Conservation (phyloP, 1,140 invertebrate genomes). For the Trichonephila clavata region DNA sequence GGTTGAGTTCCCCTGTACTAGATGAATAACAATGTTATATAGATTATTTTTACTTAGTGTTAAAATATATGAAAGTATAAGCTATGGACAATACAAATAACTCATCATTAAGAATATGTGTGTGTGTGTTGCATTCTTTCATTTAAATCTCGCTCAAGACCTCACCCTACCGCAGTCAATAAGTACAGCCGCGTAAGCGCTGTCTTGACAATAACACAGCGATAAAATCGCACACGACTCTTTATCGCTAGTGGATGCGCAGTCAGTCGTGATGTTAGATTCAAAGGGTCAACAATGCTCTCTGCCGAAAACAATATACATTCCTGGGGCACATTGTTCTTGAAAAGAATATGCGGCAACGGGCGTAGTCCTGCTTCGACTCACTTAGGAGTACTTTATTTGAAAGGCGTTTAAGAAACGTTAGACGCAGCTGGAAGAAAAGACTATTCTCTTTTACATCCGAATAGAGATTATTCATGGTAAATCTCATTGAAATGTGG, state of each 20-base stretch:
- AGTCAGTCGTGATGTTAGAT: slow-evolving; percentile 1
- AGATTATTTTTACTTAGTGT: too few relatives aligned
- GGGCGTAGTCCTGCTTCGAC: background rate
- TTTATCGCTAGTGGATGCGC: slow-evolving; percentile 20
- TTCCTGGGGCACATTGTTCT: slow-evolving; percentile 4
- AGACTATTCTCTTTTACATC: background rate
- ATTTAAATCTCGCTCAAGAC: background rate
- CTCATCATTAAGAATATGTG: too few relatives aligned
- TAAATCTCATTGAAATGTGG: background rate
- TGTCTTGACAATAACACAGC: background rate
- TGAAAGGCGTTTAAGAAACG: background rate
- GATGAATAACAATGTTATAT: too few relatives aligned
- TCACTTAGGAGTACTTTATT: background rate
- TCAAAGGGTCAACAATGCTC: background rate
- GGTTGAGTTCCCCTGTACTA: too few relatives aligned
- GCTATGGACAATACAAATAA: background rate
- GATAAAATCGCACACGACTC: slow-evolving; percentile 2
- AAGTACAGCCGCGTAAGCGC: background rate
- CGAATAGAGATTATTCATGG: background rate
- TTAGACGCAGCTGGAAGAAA: background rate
- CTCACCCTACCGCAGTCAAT: background rate
- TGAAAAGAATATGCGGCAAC: background rate
- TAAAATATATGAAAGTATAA: too few relatives aligned
- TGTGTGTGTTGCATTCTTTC: background rate
- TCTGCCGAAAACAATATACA: background rate